These are phyloP conservation scores for Octodonta nipae DNA, from an alignment of 2,888 invertebrate genomes.

Conservation along the genomic window DNA sequence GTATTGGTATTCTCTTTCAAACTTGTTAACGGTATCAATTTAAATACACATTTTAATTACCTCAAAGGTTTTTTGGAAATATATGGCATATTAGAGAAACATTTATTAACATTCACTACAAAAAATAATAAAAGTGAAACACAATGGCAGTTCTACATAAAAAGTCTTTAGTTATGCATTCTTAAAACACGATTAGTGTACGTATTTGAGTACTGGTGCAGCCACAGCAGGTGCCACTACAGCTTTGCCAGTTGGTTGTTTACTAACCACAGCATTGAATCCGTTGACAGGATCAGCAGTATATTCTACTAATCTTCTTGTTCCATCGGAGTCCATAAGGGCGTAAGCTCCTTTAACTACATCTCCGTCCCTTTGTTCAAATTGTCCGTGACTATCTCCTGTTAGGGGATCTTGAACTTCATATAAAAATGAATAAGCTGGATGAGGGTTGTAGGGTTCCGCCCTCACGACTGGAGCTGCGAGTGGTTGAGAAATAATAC, in stretches of 20 bases:
- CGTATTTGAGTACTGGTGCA: slow-evolving; percentile 1
- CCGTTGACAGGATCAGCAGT: slow-evolving; percentile 52
- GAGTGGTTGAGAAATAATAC: slow-evolving; percentile 20
- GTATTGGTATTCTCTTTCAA: too few species aligned
- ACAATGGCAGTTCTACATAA: too few species aligned
- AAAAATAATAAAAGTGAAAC: too few species aligned
- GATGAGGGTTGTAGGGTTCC: slow-evolving; percentile 44
- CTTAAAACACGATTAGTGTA: slow-evolving; percentile 1
- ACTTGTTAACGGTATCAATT: too few species aligned
- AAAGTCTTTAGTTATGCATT: too few species aligned
- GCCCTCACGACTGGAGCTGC: slow-evolving; percentile 34
- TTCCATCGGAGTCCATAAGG: slow-evolving; percentile 50
- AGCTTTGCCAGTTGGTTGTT: slow-evolving; percentile 35
- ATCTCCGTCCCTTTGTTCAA: slow-evolving; percentile 44
- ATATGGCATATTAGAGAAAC: too few species aligned
- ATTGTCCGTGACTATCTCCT: slow-evolving; percentile 44
- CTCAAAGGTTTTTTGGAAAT: too few species aligned
- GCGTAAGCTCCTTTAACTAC: slow-evolving; percentile 48
- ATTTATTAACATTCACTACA: too few species aligned
- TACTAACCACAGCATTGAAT: slow-evolving; percentile 53
- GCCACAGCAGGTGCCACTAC: too few species aligned
- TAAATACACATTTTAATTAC: too few species aligned
- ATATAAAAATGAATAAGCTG: slow-evolving; percentile 55
- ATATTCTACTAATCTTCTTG: slow-evolving; percentile 48
- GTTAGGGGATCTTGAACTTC: slow-evolving; percentile 53